phyloP scores from a whole-genome alignment of 2,113 vertebrate genomes.

The Pipra filicauda region DNA sequence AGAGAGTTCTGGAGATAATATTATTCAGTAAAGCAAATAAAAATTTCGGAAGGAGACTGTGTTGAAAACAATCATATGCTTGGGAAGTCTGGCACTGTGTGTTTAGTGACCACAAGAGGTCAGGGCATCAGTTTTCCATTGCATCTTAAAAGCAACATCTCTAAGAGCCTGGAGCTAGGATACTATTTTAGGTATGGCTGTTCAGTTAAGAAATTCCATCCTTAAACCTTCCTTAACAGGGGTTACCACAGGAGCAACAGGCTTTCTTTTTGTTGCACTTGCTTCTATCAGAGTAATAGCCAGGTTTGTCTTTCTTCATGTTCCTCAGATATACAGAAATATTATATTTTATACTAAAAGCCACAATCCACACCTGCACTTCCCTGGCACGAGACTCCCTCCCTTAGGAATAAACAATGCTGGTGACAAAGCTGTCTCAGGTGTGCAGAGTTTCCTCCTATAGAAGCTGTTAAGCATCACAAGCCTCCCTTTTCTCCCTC shows the following conservation, averaged over 20 bases:
- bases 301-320: background rate
- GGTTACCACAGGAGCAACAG: background rate
- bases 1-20: background rate
- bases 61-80: slow-evolving; percentile 4
- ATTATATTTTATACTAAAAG: background rate
- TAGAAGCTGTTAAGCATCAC: background rate
- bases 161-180: background rate
- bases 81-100: slow-evolving; percentile 18
- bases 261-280: background rate
- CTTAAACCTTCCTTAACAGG: background rate
- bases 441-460: background rate
- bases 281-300: background rate
- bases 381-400: background rate
- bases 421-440: background rate
- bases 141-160: slow-evolving; percentile 6
- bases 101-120: slow-evolving; percentile 60
- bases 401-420: background rate
- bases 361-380: background rate
- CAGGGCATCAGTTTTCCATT: slow-evolving; percentile 25
- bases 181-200: background rate
- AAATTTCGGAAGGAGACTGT: background rate
- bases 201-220: background rate
- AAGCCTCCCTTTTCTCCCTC: background rate
- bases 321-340: background rate
- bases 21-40: background rate